Conservation (phyloP, 2,888 invertebrate genomes). For the Liposcelis brunnea region DNA sequence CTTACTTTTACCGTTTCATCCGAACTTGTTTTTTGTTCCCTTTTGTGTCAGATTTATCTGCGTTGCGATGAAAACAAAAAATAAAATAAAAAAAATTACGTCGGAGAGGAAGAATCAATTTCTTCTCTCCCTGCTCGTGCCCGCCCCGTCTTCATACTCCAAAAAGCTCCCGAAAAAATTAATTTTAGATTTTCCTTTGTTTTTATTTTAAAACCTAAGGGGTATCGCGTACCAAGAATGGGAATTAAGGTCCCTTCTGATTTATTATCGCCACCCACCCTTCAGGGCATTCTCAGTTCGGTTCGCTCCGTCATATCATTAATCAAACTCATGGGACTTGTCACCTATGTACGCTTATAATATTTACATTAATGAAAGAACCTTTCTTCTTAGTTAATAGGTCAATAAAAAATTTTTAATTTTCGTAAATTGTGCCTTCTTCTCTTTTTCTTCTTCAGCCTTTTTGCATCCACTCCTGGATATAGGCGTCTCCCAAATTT, state of each 20-base stretch:
- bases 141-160: not conserved
- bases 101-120: not conserved
- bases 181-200: no score
- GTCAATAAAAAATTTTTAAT: no score
- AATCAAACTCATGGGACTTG: slow-evolving; percentile 6
- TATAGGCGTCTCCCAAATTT: no score
- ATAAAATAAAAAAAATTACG: no score
- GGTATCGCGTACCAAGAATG: no score
- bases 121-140: not conserved
- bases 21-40: not conserved
- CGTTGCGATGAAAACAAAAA: no score
- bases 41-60: not conserved
- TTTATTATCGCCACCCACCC: slow-evolving; percentile 1
- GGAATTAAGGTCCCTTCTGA: not conserved
- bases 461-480: no score
- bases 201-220: no score
- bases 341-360: slow-evolving; percentile 7
- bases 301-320: not conserved
- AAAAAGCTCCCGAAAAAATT: no score
- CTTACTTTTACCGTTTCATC: not conserved
- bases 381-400: no score
- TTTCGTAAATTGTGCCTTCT: no score
- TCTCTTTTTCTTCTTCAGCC: no score
- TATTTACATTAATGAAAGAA: slow-evolving; percentile 7
- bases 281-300: not conserved